Conservation (phyloP, 2,113 vertebrate genomes). For the Lepisosteus osseus region DNA sequence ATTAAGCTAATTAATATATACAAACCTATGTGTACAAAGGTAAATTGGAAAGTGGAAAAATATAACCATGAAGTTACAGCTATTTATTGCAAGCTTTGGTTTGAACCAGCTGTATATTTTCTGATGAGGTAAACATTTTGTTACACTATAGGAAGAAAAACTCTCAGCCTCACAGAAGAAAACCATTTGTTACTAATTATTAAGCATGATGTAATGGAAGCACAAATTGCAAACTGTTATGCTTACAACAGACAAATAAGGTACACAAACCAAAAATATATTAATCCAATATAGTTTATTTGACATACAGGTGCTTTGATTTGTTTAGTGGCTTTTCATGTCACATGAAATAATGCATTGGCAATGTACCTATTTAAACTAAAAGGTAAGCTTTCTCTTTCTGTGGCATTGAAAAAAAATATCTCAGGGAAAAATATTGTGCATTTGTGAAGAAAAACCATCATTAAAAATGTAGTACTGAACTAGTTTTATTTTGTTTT, state of each 20-base stretch:
- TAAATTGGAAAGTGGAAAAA: no score
- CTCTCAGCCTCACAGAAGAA: no score
- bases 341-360: constrained; percentile 58
- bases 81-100: no score
- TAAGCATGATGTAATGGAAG: constrained; percentile 20
- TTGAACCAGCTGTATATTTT: no score
- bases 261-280: constrained; percentile 43
- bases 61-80: no score
- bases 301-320: constrained; percentile 67
- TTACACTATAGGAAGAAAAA: no score
- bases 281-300: constrained; percentile 76
- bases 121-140: no score
- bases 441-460: constrained; percentile 52
- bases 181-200: no score
- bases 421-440: constrained; percentile 50
- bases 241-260: constrained; percentile 17
- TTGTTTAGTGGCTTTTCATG: constrained; percentile 50
- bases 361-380: constrained; percentile 54
- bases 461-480: constrained; percentile 11
- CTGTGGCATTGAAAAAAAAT: constrained; percentile 39
- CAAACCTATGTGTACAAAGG: no score
- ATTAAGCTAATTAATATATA: no score
- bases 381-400: constrained; percentile 47
- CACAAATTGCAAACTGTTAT: constrained; percentile 1
- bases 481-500: constrained; percentile 2